These are phyloP conservation scores for Periophthalmus modestus DNA, from an alignment of 2,113 vertebrate genomes.

Conservation along the genomic window DNA sequence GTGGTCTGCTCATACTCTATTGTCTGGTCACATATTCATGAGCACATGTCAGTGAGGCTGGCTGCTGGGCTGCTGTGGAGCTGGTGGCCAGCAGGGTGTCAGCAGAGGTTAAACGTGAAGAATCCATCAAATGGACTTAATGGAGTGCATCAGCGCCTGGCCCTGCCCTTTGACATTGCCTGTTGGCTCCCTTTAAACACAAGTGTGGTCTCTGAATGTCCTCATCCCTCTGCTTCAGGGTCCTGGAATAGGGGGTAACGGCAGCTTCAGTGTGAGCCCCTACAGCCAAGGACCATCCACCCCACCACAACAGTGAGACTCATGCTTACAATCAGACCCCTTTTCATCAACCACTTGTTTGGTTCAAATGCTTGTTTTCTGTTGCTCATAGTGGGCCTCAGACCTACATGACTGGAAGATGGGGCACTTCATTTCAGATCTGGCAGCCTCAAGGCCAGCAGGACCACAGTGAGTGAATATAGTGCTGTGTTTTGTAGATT, in stretches of 20 bases:
- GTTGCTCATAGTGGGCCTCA: conserved; percentile 83
- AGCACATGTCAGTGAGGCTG: conserved; percentile 66
- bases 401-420: conserved; percentile 93
- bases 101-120: conserved; percentile 76
- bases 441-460: conserved; percentile 96
- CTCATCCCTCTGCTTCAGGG: conserved; percentile 77
- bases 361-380: neutral
- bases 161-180: conserved; percentile 72
- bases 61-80: conserved; percentile 44
- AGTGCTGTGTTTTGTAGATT: conserved; percentile 4
- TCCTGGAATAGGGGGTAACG: conserved; percentile 83
- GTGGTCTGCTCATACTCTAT: conserved; percentile 68
- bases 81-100: conserved; percentile 67
- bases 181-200: conserved; percentile 69
- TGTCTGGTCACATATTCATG: conserved; percentile 73
- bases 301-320: conserved; percentile 93
- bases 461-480: conserved; percentile 86
- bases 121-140: conserved; percentile 80
- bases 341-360: neutral
- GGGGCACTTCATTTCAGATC: conserved; percentile 94
- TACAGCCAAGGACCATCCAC: conserved; percentile 90
- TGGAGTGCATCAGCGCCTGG: conserved; percentile 70
- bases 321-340: neutral
- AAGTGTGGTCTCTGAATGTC: conserved; percentile 72
- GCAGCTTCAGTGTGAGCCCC: conserved; percentile 89